Percentiles rank a stretch among this genome's conserved stretches.
These are phyloP conservation scores for Otus sunia DNA, from an alignment of 2,113 vertebrate genomes.

Conservation along the genomic window DNA sequence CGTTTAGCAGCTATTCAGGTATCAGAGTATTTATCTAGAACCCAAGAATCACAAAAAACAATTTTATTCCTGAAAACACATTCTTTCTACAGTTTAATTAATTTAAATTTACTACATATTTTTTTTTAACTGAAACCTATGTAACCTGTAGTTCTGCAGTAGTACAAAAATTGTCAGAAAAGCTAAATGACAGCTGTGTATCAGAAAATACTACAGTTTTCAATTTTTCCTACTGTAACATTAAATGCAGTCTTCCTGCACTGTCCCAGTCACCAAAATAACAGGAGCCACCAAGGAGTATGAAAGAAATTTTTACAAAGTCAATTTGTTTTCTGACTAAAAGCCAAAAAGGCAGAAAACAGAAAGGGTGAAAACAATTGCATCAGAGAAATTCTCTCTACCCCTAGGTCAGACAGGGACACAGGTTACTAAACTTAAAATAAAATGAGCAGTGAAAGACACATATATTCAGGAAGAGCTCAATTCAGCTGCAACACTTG, in stretches of 20 bases:
- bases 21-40: background rate
- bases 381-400: background rate
- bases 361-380: background rate
- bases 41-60: background rate
- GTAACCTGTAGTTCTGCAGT: background rate
- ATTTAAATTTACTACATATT: background rate
- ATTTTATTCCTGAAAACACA: background rate
- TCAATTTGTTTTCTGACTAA: background rate
- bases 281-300: background rate
- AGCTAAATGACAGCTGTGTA: background rate
- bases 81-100: background rate
- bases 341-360: background rate
- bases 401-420: background rate
- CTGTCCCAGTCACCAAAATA: background rate
- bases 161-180: background rate
- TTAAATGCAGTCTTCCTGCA: background rate
- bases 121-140: background rate
- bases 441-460: background rate
- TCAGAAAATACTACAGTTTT: background rate
- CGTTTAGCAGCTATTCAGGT: background rate
- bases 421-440: background rate
- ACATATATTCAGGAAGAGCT: background rate
- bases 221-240: background rate
- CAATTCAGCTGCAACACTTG: background rate
- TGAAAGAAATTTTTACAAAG: background rate